A percentile compares a stretch with the other conserved stretches of the same genome.
Evolutionary conservation across 1,140 invertebrate genomes (phyloP).

Genomic region (Drosophila miranda): DNA sequence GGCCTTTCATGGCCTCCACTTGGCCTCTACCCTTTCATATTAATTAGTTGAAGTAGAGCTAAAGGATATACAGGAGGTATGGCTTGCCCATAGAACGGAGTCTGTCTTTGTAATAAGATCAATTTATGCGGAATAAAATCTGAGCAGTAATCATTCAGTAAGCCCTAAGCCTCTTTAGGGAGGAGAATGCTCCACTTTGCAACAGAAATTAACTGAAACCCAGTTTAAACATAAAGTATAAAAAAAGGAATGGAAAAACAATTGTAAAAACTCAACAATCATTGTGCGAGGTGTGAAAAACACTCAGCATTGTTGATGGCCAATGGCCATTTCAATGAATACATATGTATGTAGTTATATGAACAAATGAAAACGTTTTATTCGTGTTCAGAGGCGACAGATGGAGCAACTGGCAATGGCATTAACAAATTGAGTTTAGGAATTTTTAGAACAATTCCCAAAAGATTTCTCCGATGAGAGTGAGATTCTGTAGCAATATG

Average conservation of each 20-base stretch:
- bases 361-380: constrained; percentile 37
- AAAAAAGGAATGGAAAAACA: background rate
- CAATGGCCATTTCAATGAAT: constrained; percentile 33
- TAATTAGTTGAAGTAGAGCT: constrained; percentile 46
- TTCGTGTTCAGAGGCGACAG: constrained; percentile 15
- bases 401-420: constrained; percentile 48
- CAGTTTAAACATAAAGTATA: background rate
- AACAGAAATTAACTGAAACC: constrained; percentile 17
- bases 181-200: background rate
- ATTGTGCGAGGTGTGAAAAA: constrained; percentile 56
- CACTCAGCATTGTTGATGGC: constrained; percentile 34
- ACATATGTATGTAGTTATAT: constrained; percentile 69
- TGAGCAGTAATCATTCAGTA: too few relatives aligned
- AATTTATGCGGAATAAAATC: too few relatives aligned
- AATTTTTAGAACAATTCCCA: constrained; percentile 61
- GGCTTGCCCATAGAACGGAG: too few relatives aligned
- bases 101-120: too few relatives aligned
- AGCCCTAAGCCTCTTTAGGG: too few relatives aligned
- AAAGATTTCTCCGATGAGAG: constrained; percentile 45
- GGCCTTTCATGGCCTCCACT: constrained; percentile 21
- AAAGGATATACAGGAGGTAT: background rate
- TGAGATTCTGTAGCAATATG: constrained; percentile 26
- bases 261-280: constrained; percentile 46
- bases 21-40: constrained; percentile 30
- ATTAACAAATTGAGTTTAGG: constrained; percentile 59